These are phyloP conservation scores for Speoplatyrhinus poulsoni DNA, from an alignment of 2,113 vertebrate species.

Conservation along the genomic window DNA sequence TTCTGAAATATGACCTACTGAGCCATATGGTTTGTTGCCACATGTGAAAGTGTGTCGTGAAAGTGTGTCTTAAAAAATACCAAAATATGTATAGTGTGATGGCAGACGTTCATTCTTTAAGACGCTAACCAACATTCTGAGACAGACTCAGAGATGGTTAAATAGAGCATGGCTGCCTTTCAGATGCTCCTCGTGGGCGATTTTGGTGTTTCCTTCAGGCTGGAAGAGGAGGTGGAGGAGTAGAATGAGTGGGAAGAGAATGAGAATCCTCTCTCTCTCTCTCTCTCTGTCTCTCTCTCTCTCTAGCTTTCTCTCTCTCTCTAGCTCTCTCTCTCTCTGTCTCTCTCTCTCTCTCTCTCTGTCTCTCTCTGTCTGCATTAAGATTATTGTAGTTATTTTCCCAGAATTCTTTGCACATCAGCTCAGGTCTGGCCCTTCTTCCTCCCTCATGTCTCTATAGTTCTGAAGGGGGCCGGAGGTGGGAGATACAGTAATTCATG, in stretches of 20 bases:
- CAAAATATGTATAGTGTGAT: neutral
- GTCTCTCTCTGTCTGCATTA: constrained; percentile 9
- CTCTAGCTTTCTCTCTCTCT: neutral
- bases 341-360: neutral
- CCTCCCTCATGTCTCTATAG: neutral
- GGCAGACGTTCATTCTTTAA: neutral
- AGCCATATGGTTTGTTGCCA: neutral
- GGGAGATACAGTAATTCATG: neutral
- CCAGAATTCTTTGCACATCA: constrained; percentile 7
- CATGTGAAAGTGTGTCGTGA: neutral
- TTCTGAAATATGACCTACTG: neutral
- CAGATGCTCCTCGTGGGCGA: neutral
- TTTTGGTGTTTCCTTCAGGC: constrained; percentile 4
- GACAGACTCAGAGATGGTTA: constrained; percentile 29
- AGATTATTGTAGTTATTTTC: constrained; percentile 45
- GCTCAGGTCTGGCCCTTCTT: neutral
- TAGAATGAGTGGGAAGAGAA: constrained; percentile 10
- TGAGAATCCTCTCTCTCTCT: constrained; percentile 5
- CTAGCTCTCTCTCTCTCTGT: neutral
- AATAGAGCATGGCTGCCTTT: constrained; percentile 21
- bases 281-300: neutral
- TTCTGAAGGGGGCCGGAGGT: constrained; percentile 9
- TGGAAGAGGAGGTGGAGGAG: constrained; percentile 5
- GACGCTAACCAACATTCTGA: constrained; percentile 11
- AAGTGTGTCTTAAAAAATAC: neutral